Evolutionary conservation across 2,888 invertebrate species (phyloP).

Genomic region (Mesoligia furuncula): DNA sequence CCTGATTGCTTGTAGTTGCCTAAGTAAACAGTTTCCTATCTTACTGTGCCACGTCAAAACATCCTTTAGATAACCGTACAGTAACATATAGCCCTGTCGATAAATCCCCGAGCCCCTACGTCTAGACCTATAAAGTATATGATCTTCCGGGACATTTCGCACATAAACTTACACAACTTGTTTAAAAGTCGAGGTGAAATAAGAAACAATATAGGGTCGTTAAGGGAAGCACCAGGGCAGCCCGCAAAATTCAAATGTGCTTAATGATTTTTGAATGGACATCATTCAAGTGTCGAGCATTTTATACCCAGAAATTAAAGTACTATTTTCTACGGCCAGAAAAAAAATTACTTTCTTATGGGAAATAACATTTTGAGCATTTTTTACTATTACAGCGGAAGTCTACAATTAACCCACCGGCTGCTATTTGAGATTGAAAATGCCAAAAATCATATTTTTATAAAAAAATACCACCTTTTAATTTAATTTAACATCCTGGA

Average conservation of each 20-base stretch:
- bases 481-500: too few species aligned
- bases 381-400: too few species aligned
- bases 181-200: conserved; percentile 50
- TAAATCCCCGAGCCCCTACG: conserved; percentile 38
- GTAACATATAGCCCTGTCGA: conserved; percentile 35
- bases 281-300: too few species aligned
- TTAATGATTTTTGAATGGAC: too few species aligned
- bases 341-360: too few species aligned
- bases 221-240: not conserved
- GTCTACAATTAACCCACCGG: too few species aligned
- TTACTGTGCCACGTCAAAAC: conserved; percentile 18
- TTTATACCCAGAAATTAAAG: too few species aligned
- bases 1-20: conserved; percentile 20
- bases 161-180: conserved; percentile 42
- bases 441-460: too few species aligned
- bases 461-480: too few species aligned
- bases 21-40: conserved; percentile 29
- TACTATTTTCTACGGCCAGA: too few species aligned
- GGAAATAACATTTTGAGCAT: too few species aligned
- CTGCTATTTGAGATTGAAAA: too few species aligned
- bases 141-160: conserved; percentile 45
- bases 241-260: not conserved
- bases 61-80: conserved; percentile 37
- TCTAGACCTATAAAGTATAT: conserved; percentile 52
- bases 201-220: conserved; percentile 45